Conservation (phyloP, 2,888 invertebrate genomes). For the Conus canariensis region DNA sequence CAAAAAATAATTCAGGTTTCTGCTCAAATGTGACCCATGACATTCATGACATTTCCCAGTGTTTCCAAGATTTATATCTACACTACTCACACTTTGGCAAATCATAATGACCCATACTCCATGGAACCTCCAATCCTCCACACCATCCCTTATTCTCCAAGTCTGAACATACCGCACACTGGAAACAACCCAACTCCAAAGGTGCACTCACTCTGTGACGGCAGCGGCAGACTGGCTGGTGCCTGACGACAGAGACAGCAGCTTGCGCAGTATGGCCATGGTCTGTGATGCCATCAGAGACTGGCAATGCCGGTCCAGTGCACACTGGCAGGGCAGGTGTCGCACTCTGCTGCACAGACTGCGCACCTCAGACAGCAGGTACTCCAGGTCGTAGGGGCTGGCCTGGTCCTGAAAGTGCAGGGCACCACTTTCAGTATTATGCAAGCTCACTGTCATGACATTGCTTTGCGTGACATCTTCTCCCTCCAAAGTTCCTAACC, state of each 20-base stretch:
- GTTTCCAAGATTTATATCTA: no score
- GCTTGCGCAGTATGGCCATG: conserved; percentile 80
- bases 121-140: neutral
- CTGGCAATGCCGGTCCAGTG: conserved; percentile 82
- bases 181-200: neutral
- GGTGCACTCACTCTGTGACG: conserved; percentile 21
- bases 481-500: no score
- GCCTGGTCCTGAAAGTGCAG: conserved; percentile 63
- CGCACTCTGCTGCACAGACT: conserved; percentile 81
- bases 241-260: conserved; percentile 67
- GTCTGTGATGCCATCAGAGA: conserved; percentile 83
- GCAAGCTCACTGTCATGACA: neutral
- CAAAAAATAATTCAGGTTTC: no score
- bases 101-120: no score
- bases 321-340: conserved; percentile 80
- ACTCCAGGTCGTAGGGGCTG: conserved; percentile 79
- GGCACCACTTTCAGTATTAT: neutral
- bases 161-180: neutral
- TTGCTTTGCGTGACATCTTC: neutral
- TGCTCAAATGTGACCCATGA: no score
- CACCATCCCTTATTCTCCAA: no score
- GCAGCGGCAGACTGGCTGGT: neutral
- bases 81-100: no score
- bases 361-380: conserved; percentile 81
- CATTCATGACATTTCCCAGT: no score